Evolutionary conservation across 1,140 invertebrate genomes (phyloP).

Genomic region (Drosophila aff.): DNA sequence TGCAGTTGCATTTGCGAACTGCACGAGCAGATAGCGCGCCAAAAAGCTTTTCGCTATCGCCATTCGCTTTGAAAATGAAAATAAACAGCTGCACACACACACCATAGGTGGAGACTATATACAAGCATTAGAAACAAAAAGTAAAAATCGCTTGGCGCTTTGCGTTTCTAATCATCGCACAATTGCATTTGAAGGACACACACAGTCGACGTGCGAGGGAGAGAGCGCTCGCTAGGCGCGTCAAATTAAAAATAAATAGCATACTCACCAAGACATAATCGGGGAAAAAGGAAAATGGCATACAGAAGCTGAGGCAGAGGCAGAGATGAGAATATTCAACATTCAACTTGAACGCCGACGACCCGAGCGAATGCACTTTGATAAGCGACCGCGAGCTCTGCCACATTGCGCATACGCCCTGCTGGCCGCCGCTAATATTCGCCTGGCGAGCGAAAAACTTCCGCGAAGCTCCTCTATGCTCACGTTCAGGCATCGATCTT

Average conservation of each 20-base stretch:
- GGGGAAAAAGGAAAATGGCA: constrained; percentile 14
- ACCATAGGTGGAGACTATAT: background rate
- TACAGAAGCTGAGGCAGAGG: background rate
- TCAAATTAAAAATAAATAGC: constrained; percentile 77
- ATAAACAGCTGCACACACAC: constrained; percentile 70
- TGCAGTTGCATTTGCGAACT: constrained; percentile 19
- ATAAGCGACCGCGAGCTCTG: constrained; percentile 56
- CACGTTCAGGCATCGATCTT: constrained; percentile 65
- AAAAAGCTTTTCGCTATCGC: constrained; percentile 76
- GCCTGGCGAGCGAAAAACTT: constrained; percentile 46
- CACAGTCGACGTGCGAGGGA: constrained; percentile 33
- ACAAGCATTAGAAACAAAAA: constrained; percentile 73
- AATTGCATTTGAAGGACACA: constrained; percentile 85
- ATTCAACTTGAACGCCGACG: constrained; percentile 81
- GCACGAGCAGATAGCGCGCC: constrained; percentile 58
- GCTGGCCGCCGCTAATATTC: constrained; percentile 10
- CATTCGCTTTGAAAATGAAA: constrained; percentile 76
- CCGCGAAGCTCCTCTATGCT: constrained; percentile 55
- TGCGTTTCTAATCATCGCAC: constrained; percentile 81
- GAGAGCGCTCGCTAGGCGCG: constrained; percentile 29
- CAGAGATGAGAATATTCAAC: constrained; percentile 28
- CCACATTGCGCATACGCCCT: constrained; percentile 77
- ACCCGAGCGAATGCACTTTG: constrained; percentile 66
- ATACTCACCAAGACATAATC: constrained; percentile 36
- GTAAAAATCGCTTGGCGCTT: constrained; percentile 71